Base-by-base conservation (phyloP, 2,113 vertebrate species). In the Pelvicachromis taeniatus region DNA sequence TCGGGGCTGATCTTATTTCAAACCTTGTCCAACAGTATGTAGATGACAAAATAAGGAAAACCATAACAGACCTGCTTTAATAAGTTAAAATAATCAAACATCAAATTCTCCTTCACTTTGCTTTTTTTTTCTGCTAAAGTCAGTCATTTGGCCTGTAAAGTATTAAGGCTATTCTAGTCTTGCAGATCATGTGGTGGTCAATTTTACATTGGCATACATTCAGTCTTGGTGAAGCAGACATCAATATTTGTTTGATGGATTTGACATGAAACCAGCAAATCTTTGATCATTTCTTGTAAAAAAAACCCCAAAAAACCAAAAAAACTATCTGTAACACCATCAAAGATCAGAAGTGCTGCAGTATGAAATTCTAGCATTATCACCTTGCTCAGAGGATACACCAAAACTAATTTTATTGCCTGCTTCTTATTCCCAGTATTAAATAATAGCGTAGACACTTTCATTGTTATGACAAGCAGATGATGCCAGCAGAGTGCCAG, bases 341-440 rank as follows among this genome's bases (percentile, higher is more conserved):
- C 23, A 31, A 73, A 73, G 16, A n/a, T n/a, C 19, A 10, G 10
- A 9, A 21, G 16, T 19, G 29, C 21, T 59, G 40, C 40, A 45
- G 53, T 31, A 29, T 52, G 17, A 52, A 75, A 75, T 75, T 0
- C 4, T 16, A 31, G 26, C 45, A n/a, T 52, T 5, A 52, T 52
- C 70, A 75, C 2, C 42, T 29, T 73, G 42, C 31, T 73, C 23
- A 12, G 68, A 31, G 13, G 10, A 75, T 52, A n/a, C 6, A 75
- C 45, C 70, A 31, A 52, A 50, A 75, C 26, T 0, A 31, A 75
- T 75, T 50, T n/a, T 31, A 52, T 75, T 75, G 45, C 23, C 68
- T 73, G 68, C 10, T 75, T 52, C 70, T 75, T 50, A 33, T 52
- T 75, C 45, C 70, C 68, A 50, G 23, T 23, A 19, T 10, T 48